Percentiles rank a stretch among this genome's conserved stretches.
Conservation (phyloP, 2,797 vertebrate species). For the Pangasius mekongensis region DNA sequence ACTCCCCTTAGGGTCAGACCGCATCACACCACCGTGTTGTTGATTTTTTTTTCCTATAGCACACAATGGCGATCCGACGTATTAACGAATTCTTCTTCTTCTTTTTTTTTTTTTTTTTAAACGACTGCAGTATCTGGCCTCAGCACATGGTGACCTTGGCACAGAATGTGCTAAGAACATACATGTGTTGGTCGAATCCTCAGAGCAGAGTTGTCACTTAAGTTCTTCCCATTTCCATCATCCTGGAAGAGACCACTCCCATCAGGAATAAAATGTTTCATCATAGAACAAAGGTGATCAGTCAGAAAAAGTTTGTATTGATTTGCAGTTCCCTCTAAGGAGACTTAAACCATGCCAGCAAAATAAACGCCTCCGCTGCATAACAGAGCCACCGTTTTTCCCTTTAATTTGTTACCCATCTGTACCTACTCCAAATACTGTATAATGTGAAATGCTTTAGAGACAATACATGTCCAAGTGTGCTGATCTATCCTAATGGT, state of each 20-base stretch:
- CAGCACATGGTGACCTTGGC: constrained; percentile 20
- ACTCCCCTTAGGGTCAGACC: no score
- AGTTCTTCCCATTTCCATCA: constrained; percentile 17
- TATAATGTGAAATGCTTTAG: background rate
- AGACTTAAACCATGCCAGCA: background rate
- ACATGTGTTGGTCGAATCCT: background rate
- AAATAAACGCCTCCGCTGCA: background rate
- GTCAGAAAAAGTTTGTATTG: background rate
- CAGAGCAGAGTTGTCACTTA: constrained; percentile 35
- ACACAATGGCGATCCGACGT: background rate
- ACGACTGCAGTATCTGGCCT: background rate
- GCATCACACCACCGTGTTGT: background rate
- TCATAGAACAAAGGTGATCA: background rate
- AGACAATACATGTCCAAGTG: background rate
- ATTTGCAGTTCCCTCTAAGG: background rate
- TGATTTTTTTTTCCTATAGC: background rate
- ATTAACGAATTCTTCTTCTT: background rate
- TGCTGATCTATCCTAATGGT: background rate
- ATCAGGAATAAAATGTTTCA: background rate
- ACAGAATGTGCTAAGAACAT: background rate
- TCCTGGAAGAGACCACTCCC: background rate
- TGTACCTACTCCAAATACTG: background rate
- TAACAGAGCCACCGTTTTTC: background rate
- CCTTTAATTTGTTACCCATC: background rate
- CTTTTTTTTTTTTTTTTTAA: background rate